phyloP scores from a whole-genome alignment of 1,140 invertebrate genomes.

The Drosophila trapezifrons region DNA sequence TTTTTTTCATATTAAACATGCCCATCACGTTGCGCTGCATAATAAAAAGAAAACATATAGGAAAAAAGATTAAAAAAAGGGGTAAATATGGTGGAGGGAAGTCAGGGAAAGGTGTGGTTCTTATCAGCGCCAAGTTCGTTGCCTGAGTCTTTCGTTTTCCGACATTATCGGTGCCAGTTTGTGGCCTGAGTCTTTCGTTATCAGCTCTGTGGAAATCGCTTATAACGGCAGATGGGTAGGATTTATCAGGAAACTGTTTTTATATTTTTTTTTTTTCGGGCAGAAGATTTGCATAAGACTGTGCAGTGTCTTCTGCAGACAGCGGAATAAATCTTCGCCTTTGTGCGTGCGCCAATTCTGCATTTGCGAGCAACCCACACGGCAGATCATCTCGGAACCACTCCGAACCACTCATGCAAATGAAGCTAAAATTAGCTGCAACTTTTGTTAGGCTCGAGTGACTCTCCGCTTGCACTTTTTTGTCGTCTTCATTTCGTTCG shows the following conservation, averaged over 20 bases:
- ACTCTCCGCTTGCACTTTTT: slow-evolving; percentile 52
- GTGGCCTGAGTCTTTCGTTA: slow-evolving; percentile 79
- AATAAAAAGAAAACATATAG: slow-evolving; percentile 65
- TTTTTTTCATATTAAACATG: slow-evolving; percentile 22
- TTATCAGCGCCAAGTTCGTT: slow-evolving; percentile 61
- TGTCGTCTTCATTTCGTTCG: slow-evolving; percentile 28
- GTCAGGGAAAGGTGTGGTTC: slow-evolving; percentile 3
- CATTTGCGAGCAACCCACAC: slow-evolving; percentile 51
- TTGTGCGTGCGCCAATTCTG: slow-evolving; percentile 78
- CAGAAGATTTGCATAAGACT: slow-evolving; percentile 73
- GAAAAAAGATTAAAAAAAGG: slow-evolving; percentile 53
- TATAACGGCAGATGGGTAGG: slow-evolving; percentile 53
- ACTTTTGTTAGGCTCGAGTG: slow-evolving; percentile 59
- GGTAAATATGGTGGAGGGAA: background rate
- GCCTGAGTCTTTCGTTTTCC: slow-evolving; percentile 72
- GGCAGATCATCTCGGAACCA: slow-evolving; percentile 23
- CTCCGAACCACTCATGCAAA: slow-evolving; percentile 44
- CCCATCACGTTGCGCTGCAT: slow-evolving; percentile 65
- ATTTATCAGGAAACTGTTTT: slow-evolving; percentile 73
- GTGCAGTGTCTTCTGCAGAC: slow-evolving; percentile 2
- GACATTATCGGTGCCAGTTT: slow-evolving; percentile 58
- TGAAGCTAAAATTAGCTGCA: slow-evolving; percentile 64
- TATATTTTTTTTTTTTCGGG: too few species aligned
- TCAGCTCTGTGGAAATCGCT: slow-evolving; percentile 73
- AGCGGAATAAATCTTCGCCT: slow-evolving; percentile 46